Base-by-base conservation (phyloP, 2,113 vertebrate genomes). In the Connochaetes taurinus region DNA sequence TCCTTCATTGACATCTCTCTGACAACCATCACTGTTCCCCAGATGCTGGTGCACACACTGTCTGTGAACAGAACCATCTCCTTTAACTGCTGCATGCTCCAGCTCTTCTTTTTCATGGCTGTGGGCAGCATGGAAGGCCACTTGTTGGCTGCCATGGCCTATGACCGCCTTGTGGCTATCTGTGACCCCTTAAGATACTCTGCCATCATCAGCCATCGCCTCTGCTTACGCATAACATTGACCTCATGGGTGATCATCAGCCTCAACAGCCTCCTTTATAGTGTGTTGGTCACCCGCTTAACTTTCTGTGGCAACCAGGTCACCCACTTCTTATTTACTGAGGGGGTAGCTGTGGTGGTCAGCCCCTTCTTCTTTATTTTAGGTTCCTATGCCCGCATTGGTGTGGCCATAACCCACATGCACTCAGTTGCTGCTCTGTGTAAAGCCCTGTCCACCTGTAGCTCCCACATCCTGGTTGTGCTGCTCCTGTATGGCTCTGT, bases 271-370 rank as follows among this genome's bases (percentile, higher is more conserved):
- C 95, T 98, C 45, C 96, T 98, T 7, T 98, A 97, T 5, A 97
- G 74, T 60, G 40, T 98, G 57, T 23, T 98, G 71, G 97, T 97
- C 19, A 87, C 90, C 50, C 53, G 3, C 0, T 97, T 98, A 91
- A 95, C 91, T 50, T 98, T 98, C 53, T 98, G 98, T 82, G 97
- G 94, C 53, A 98, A 97, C 80, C 90, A 91, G 36, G n/a, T 98
- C 47, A 95, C 95, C 57, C 98, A 98, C 25, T 98, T 98, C 94
- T 98, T 98, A 87, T 97, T 97, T 93, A 97, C 97, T 1, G 98
- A 98, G 43, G 98, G 97, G 6, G 82, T 92, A 43, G 90, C 96
- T 14, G 83, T 98, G 43, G 97, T 98, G 71, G 58, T 98, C 81
- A 97, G 97, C 14, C 98, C 98, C 12, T 98, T 98, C 52, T 91